Base-by-base conservation (phyloP, 2,888 invertebrate species). In the Chymomyza fuscimana region DNA sequence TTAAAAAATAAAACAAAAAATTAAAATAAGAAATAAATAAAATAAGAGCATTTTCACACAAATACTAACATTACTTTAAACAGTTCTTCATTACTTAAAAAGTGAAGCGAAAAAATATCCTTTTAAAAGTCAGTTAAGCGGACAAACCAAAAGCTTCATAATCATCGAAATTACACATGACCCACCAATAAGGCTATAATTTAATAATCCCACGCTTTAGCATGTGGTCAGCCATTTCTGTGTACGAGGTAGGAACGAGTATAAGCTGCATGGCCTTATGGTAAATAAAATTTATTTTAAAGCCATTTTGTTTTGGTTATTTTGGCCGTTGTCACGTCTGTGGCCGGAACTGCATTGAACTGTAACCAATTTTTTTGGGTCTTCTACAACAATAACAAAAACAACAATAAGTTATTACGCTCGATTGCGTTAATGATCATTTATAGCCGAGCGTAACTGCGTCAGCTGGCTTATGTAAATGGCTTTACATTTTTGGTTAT, bases 401-500 rank as follows among this genome's bases (percentile, higher is more conserved):
- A 77, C 69, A 65, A 76, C 78, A 78, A 78, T 81, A 82, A 83
- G 76, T 81, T 81, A 81, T 81, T 78, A 73, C 69, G 64, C 70
- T 63, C 74, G 83, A 81, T 82, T 78, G 74, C 76, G 74, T 82
- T 78, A 82, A 78, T 80, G 83, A 74, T 78, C 80, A 77, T 82
- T 78, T 80, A 81, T 74, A 62, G 81, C 74, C 63, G 67, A 67
- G 65, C 59, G 75, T 65, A 64, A 70, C n/a, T 12, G 60, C 36
- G 29, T 25, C 79, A 72, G 63, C 69, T 67, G 73, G 80, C 82
- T 76, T 76, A 80, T 74, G 80, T 72, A 78, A 80, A 80, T 80
- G 73, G 80, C 68, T 36, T 29, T 32, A 29, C 60, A 60, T 15
- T 60, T 60, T 29, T 46, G 54, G 58, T 54, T 54, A 9, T 54